Conservation (phyloP, 2,113 vertebrate genomes). For the Dromiciops gliroides region DNA sequence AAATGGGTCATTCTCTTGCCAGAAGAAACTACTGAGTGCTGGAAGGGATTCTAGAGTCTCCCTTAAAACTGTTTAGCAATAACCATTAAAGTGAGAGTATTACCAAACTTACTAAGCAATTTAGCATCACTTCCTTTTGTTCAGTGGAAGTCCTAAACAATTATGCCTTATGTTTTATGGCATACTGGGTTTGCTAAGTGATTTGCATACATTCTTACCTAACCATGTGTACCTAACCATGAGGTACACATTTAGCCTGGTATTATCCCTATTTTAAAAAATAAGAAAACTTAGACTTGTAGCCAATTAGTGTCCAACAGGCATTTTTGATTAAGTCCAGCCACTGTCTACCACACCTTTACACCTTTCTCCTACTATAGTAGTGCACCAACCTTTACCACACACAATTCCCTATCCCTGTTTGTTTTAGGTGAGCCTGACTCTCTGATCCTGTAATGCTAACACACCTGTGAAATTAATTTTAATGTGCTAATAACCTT, state of each 20-base stretch:
- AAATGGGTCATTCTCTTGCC: slow-evolving; percentile 5
- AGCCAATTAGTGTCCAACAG: background rate
- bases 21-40: slow-evolving; percentile 25
- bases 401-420: background rate
- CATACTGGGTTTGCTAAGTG: background rate
- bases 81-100: background rate
- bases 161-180: background rate
- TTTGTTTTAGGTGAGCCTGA: background rate
- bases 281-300: background rate
- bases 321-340: background rate
- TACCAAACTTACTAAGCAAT: slow-evolving; percentile 32
- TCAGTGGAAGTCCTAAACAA: background rate
- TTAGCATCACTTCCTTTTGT: slow-evolving; percentile 46
- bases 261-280: slow-evolving; percentile 25
- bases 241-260: background rate
- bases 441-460: slow-evolving; percentile 20
- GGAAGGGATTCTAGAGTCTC: slow-evolving; percentile 30
- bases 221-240: slow-evolving; percentile 12
- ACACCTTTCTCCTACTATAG: background rate
- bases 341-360: background rate
- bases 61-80: slow-evolving; percentile 41
- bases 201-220: slow-evolving; percentile 5
- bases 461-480: slow-evolving; percentile 27
- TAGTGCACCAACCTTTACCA: background rate
- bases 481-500: slow-evolving; percentile 37